Conservation (phyloP, 2,113 vertebrate genomes). For the Chiloscyllium plagiosum region DNA sequence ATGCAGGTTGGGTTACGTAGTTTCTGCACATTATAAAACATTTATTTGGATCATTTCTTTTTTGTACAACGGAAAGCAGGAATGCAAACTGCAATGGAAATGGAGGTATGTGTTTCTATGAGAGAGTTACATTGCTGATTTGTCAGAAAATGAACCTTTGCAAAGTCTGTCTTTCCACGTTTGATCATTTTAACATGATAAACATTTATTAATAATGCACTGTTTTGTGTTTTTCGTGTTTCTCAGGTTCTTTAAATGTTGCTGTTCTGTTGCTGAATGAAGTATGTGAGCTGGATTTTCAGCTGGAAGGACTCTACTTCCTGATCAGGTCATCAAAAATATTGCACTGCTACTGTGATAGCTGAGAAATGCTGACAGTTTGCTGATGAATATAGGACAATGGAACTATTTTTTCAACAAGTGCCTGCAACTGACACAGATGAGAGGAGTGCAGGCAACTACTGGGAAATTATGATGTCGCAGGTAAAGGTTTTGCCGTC, state of each 20-base stretch:
- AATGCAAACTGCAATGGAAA: not conserved
- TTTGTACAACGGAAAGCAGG: not conserved
- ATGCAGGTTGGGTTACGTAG: conserved; percentile 18
- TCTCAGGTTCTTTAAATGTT: not conserved
- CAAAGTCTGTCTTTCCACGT: not conserved
- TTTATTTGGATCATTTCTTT: conserved; percentile 27
- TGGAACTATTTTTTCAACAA: conserved; percentile 5
- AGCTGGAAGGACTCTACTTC: not conserved
- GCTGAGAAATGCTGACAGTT: not conserved
- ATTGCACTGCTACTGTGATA: not conserved
- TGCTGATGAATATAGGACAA: not conserved
- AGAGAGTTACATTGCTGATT: not conserved
- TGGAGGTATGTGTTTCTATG: not conserved
- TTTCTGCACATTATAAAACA: conserved; percentile 15
- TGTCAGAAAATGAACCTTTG: not conserved
- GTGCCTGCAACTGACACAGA: not conserved
- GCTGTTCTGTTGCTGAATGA: not conserved
- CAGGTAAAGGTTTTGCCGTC: conserved; percentile 34
- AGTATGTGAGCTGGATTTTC: not conserved
- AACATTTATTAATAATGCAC: not conserved
- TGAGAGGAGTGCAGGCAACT: not conserved
- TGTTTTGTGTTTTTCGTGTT: not conserved
- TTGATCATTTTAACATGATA: not conserved
- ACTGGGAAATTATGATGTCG: conserved; percentile 32
- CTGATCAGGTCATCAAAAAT: conserved; percentile 30